Percentiles rank a stretch among this genome's conserved stretches.
phyloP scores from a whole-genome alignment of 2,888 invertebrate species.

The Apotomis betuletana region DNA sequence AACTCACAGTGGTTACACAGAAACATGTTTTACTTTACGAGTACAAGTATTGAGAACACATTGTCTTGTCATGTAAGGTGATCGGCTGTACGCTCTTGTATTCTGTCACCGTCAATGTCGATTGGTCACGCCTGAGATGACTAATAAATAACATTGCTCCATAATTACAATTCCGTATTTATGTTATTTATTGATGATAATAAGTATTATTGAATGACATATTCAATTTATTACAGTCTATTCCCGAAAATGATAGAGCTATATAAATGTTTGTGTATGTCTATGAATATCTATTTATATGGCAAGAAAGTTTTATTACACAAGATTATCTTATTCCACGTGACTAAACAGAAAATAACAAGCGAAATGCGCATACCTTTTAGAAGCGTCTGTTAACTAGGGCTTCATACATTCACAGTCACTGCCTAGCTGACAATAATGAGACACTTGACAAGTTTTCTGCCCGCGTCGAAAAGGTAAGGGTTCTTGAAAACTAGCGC shows the following conservation, averaged over 20 bases:
- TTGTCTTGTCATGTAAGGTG: conserved; percentile 35
- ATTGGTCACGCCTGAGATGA: conserved; percentile 42
- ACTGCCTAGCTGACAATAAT: conserved; percentile 15
- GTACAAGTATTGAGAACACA: neutral
- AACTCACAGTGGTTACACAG: conserved; percentile 4
- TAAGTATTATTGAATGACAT: no score
- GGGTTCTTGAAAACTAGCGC: conserved; percentile 26
- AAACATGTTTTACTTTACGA: conserved; percentile 3
- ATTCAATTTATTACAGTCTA: no score
- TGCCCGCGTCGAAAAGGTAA: conserved; percentile 26
- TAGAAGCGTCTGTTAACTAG: neutral
- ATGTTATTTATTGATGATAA: neutral
- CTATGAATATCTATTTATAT: no score
- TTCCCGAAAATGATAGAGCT: no score
- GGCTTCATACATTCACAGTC: conserved; percentile 7
- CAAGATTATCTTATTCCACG: no score
- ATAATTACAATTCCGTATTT: neutral
- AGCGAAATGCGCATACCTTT: neutral
- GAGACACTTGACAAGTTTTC: conserved; percentile 28
- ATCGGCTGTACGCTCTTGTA: conserved; percentile 43
- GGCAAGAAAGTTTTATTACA: no score
- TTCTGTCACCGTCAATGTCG: conserved; percentile 42
- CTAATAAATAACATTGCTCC: conserved; percentile 36
- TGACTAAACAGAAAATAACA: no score
- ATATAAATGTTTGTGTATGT: no score